Evolutionary conservation across 2,113 vertebrate genomes (phyloP), one percentile per base, ranked within the genome.

Genomic region (Cinclus cinclus): DNA sequence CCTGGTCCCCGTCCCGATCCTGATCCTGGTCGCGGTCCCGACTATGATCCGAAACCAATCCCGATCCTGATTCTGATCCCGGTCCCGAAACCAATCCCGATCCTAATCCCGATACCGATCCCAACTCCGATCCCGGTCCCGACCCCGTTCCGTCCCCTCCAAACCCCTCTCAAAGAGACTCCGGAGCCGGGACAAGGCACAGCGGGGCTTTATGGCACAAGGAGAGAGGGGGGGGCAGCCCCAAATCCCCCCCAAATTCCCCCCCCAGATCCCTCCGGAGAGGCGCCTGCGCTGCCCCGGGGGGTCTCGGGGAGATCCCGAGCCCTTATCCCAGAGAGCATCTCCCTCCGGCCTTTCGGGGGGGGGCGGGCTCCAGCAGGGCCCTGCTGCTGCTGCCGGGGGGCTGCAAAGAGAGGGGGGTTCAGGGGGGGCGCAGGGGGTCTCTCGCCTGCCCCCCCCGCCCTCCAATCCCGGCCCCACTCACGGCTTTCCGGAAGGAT

Each of bases 401-500:
- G 52, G 87, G 69, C 44, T 63, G 86, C 13, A 1, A 21, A 46
- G 18, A 79, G 24, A 39, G 6, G 6, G 8, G 21, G 17, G 23
- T 11, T 80, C 44, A 35, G 56, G 39, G 33, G 60, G 60, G 46
- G 21, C 24, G 16, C 70, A 15, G 58, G 42, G 53, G 44, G 28
- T 25, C 28, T 10, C 35, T 25, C 7, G 2, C 21, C n/a, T 17
- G 55, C 3, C 27, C 18, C 50, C 50, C 24, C 19, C 5, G 18
- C 18, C 23, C 42, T 7, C 35, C 8, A 2, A 21, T 24, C 5
- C 42, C n/a, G 12, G 18, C 47, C 25, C 35, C 37, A 97, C 98
- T 98, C 95, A 99, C 98, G 44, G 90, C 62, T 98, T 98, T 99
- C 92, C 98, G 98, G 95, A 81, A 97, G 47, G 98, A 98, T 96